Percentiles rank a stretch among this genome's conserved stretches.
These are phyloP conservation scores for Chascanopsetta lugubris DNA, from an alignment of 2,113 vertebrate species.

Conservation along the genomic window DNA sequence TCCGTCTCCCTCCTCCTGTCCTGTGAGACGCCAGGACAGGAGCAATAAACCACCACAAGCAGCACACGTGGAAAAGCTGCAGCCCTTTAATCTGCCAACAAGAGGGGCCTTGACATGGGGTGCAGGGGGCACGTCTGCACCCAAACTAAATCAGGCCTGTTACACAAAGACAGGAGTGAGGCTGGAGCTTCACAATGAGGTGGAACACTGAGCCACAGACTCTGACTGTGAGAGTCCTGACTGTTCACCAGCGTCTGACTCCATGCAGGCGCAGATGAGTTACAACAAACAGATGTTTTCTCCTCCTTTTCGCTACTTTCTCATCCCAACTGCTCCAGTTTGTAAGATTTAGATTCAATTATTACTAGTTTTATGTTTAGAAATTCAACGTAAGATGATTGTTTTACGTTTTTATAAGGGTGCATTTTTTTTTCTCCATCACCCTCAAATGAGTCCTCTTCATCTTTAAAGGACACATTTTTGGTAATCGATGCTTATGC, in stretches of 20 bases:
- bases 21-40: constrained; percentile 40
- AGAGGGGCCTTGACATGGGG: constrained; percentile 52
- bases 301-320: no score
- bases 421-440: no score
- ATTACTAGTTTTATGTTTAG: no score
- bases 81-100: constrained; percentile 64
- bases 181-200: constrained; percentile 37
- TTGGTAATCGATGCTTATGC: no score
- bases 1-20: constrained; percentile 27
- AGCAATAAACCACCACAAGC: constrained; percentile 65
- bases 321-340: no score
- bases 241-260: background rate
- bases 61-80: constrained; percentile 54
- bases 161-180: constrained; percentile 43
- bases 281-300: no score
- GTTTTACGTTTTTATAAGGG: no score
- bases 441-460: no score
- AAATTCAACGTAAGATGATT: no score
- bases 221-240: constrained; percentile 8
- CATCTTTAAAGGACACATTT: no score
- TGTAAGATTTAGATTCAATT: no score
- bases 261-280: background rate
- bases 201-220: constrained; percentile 8
- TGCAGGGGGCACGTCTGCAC: constrained; percentile 62
- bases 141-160: constrained; percentile 50